Base-by-base conservation (phyloP, 2,888 invertebrate species). In the Drosophila sordidapex region DNA sequence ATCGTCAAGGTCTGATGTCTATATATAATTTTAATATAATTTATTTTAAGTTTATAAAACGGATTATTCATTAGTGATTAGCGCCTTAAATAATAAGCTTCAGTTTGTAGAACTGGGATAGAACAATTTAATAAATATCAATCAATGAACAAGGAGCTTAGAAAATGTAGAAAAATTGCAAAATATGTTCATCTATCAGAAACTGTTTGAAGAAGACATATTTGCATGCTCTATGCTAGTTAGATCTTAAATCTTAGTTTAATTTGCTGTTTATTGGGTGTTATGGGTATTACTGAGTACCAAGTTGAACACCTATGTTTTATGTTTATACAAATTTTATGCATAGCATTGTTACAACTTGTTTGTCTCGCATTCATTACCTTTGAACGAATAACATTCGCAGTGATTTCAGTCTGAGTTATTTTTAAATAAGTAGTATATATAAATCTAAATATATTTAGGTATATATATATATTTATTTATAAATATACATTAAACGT, bases 241-340 rank as follows among this genome's bases (percentile, higher is more conserved):
- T 33, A 2, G 31, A 33, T 31, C 2, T 31, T 31, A 10, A 1
- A 13, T 21, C 6, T 13, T 7, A 7, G 1, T 21, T 46, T 21
- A 21, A 1, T 21, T 21, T 4, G 13, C 46, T 7, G 46, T 10
- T n/a, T 25, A 8, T 25, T 46, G 13, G 13, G 2, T 13, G 1
- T 46, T 21, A 7, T 21, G 7, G 21, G 13, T 46, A 46, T 15
- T 6, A 13, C 1, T 43, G 21, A 1, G 21, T 43, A 13, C 21
- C 3, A 13, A 43, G 3, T 1, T 43, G 1, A 6, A 0, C 5
- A 43, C 1, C 3, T 0, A 3, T 43, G 1, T 43, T 1, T 43
- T 1, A 6, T 21, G 43, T 13, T 21, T 40, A 38, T 18, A 15
- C 18, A 21, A 21, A 21, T 46, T 6, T 6, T 7, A 46, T 21